Evolutionary conservation across 30 jellyfish, hydroid and myxozoan species (phyloP), one percentile per base, ranked within the genome.

Genomic region (Aurelia sp.): DNA sequence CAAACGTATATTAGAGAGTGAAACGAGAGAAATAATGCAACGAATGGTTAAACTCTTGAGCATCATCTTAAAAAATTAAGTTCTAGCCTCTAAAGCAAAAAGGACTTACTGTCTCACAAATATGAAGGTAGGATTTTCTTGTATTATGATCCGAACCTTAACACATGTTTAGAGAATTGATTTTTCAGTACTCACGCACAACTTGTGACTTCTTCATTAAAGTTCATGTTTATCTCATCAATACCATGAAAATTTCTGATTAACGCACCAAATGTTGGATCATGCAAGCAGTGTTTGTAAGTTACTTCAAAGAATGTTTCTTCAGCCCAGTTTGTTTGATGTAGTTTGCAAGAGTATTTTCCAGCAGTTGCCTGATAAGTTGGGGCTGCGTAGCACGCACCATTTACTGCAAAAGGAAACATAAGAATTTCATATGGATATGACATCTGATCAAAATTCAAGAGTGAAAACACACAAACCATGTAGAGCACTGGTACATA

Each of bases 241-340:
- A 69, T 16, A 41, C 79, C 79, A 33, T 69, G 21, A 58, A 69
- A 69, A 33, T 69, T 69, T 13, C 79, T 69, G 20, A 69, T 21
- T 4, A 69, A 69, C 62, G 48, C 62, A 4, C 48, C 60, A 41
- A 69, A 69, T n/a, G 60, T 69, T 9, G 79, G 79, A 0, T 18
- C 48, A 18, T 69, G 27, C 27, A 15, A 4, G 62, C 79, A 69
- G 30, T 69, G 79, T 33, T 69, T 13, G 30, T 22, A 69, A 27
- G 60, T 69, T 13, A 69, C 30, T 35, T 69, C 52, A 58, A 69
- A 69, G 35, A 21, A 69, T 55, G 79, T 47, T 33, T 69, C 79
- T 6, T 53, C 22, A 13, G 79, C 79, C 79, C 79, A 69, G 16
- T 69, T 69, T 69, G 79, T 6, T 21, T 69, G 79, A 47, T 69